Conservation (phyloP, 2,888 invertebrate species). For the Alcis repandata region DNA sequence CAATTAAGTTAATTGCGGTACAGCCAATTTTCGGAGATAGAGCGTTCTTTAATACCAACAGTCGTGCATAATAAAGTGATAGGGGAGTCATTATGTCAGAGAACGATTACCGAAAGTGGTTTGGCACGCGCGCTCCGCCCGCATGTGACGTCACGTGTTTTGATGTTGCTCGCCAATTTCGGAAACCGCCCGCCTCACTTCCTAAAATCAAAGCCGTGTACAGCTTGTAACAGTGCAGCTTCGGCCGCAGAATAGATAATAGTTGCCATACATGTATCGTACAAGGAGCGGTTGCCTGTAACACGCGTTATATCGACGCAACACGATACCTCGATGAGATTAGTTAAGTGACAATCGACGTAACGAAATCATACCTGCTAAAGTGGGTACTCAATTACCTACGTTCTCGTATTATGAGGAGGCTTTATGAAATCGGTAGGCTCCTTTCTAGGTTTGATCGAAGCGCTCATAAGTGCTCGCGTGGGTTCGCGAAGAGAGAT, state of each 20-base stretch:
- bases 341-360: conserved; percentile 43
- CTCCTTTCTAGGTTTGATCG: conserved; percentile 21
- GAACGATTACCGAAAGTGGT: conserved; percentile 74
- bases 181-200: conserved; percentile 50
- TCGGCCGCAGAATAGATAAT: conserved; percentile 18
- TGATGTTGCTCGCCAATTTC: conserved; percentile 55
- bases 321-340: conserved; percentile 41
- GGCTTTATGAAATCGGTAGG: conserved; percentile 33
- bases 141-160: conserved; percentile 67
- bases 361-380: conserved; percentile 33
- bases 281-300: conserved; percentile 29
- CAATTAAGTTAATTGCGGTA: conserved; percentile 42
- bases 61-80: conserved; percentile 58
- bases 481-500: conserved; percentile 25
- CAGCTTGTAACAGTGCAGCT: conserved; percentile 41
- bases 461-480: conserved; percentile 26
- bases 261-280: conserved; percentile 14
- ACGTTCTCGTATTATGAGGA: conserved; percentile 26
- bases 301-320: conserved; percentile 34
- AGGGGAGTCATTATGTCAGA: conserved; percentile 70
- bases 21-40: conserved; percentile 38
- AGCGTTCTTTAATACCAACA: conserved; percentile 42
- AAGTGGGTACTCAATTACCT: conserved; percentile 20
- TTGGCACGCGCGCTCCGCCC: conserved; percentile 72
- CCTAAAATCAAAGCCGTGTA: conserved; percentile 68